Evolutionary conservation across 2,113 vertebrate species (phyloP).

Genomic region (Drymodes brunneopygia): DNA sequence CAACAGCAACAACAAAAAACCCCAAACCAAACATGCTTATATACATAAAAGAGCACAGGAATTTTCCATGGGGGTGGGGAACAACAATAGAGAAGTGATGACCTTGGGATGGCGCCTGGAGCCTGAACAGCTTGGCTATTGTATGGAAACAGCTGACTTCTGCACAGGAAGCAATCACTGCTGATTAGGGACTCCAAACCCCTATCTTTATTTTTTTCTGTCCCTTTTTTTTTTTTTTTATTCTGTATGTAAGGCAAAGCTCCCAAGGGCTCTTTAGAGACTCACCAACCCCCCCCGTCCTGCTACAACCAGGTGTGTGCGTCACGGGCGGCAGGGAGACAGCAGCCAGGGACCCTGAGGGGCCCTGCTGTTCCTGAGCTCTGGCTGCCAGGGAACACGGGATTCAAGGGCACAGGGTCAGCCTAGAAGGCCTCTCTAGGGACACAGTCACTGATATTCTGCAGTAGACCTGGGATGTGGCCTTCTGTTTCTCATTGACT

Average conservation of each 20-base stretch:
- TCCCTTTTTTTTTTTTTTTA: background rate
- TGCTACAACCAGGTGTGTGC: background rate
- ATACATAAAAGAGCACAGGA: constrained; percentile 37
- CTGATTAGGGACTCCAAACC: constrained; percentile 57
- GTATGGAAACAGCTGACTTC: constrained; percentile 76
- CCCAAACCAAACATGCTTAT: background rate
- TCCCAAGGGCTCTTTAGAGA: background rate
- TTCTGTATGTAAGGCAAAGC: background rate
- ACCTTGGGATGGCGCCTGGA: constrained; percentile 78
- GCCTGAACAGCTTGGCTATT: constrained; percentile 57
- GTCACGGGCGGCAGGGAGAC: rapidly evolving
- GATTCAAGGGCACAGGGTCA: background rate
- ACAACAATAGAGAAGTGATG: constrained; percentile 68
- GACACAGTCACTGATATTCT: background rate
- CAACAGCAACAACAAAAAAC: background rate
- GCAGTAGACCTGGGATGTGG: background rate
- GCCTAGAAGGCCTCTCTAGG: background rate
- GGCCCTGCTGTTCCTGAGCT: background rate
- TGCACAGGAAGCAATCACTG: constrained; percentile 75
- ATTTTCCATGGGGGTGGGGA: constrained; percentile 63
- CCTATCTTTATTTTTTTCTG: background rate
- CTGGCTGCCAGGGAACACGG: background rate
- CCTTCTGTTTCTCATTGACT: background rate
- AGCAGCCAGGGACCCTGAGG: background rate
- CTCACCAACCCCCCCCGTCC: background rate